Evolutionary conservation across 2,113 vertebrate genomes (phyloP), one percentile per base, ranked within the genome.

Genomic region (Misgurnus mizolepis): DNA sequence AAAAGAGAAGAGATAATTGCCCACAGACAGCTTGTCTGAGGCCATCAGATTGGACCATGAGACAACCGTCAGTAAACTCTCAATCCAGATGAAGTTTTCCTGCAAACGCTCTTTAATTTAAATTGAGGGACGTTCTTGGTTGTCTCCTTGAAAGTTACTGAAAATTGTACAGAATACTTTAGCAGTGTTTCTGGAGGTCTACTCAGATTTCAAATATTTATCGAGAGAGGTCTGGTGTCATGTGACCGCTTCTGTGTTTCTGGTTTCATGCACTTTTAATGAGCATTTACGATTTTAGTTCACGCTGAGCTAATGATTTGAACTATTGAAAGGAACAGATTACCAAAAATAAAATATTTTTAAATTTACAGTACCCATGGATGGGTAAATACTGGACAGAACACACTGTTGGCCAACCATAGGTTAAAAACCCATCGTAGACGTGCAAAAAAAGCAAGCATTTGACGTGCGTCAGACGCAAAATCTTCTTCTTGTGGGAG

Each of bases 1-100:
- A n/a, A 61, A 70, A 62, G 62, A 80, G 75, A 81, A 15, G 58
- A 75, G 78, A 61, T 82, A 80, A 80, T 84, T 82, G 56, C 61
- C 76, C n/a, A 39, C 17, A 64, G 45, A 43, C 45, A 55, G 50
- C 47, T 49, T 60, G 15, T 39, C 40, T 14, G 39, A 41, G 61
- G 5, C 18, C 67, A 64, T 78, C 67, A 64, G 41, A 77, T 53
- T 15, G 55, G 4, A 34, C n/a, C 34, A 55, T 6, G 8, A 76
- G 14, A 27, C 60, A 53, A 22, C 17, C 3, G 56, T 27, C 34
- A 17, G 4, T 27, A 47, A 15, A 0, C 49, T 65, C 34, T 45
- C 15, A 45, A 17, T 50, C 27, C 4, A 14, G 10, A 64, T 22
- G 7, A 41, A 4, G 49, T 43, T 76, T 70, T 34, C 56, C 41